Conservation (phyloP, 2,888 invertebrate species). For the Steinernema hermaphroditum region DNA sequence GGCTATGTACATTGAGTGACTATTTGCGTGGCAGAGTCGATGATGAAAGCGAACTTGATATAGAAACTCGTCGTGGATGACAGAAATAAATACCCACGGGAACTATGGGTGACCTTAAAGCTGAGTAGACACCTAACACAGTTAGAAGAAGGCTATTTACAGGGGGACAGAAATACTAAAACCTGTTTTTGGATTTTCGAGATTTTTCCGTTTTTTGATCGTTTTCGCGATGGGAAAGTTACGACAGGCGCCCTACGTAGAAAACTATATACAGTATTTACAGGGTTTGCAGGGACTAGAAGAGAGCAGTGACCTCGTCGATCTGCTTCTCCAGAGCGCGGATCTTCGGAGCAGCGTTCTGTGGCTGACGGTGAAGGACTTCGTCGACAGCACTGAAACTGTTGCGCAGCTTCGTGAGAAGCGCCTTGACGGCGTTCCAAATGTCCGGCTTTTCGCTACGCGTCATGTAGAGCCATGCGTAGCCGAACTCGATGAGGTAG, state of each 20-base stretch:
- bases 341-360: conserved; percentile 8
- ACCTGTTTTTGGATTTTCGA: conserved; percentile 17
- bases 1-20: conserved; percentile 16
- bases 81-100: not conserved
- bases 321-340: conserved; percentile 5
- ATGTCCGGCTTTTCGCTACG: conserved; percentile 34
- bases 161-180: not conserved
- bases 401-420: conserved; percentile 35
- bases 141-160: not conserved
- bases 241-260: not conserved
- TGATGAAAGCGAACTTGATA: conserved; percentile 2
- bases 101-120: not conserved
- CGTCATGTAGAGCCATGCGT: conserved; percentile 49
- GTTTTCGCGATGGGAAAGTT: not conserved
- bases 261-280: conserved; percentile 6
- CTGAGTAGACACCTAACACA: not conserved
- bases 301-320: not conserved
- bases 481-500: conserved; percentile 48
- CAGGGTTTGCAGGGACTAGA: conserved; percentile 4
- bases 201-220: conserved; percentile 13
- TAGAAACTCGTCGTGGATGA: not conserved
- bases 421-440: conserved; percentile 36
- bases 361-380: conserved; percentile 23
- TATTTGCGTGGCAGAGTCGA: conserved; percentile 13
- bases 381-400: conserved; percentile 40